Conservation (phyloP, 2,113 vertebrate genomes). For the Chaenocephalus aceratus region DNA sequence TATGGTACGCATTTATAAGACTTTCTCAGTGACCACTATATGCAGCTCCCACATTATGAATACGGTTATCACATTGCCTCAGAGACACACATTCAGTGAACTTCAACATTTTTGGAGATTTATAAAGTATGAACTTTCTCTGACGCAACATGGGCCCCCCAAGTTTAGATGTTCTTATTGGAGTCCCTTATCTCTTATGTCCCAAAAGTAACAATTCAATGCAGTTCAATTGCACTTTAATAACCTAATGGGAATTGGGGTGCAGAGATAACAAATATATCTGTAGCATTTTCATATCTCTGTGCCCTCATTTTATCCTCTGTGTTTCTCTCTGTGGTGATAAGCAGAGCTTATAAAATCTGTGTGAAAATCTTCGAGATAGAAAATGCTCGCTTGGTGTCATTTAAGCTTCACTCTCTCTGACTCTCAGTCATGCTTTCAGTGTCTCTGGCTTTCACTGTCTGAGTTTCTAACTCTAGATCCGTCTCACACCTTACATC, state of each 20-base stretch:
- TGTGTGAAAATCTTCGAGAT: constrained; percentile 58
- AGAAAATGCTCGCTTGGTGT: constrained; percentile 54
- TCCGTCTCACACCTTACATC: constrained; percentile 58
- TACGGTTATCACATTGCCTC: neutral
- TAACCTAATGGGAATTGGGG: constrained; percentile 47
- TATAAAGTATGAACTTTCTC: constrained; percentile 29
- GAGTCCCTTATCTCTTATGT: constrained; percentile 37
- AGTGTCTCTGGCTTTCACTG: constrained; percentile 42
- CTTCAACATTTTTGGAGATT: constrained; percentile 10
- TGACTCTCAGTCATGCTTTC: constrained; percentile 55
- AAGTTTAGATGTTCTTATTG: constrained; percentile 36
- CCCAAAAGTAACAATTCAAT: constrained; percentile 47
- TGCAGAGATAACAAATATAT: constrained; percentile 54
- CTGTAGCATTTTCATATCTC: constrained; percentile 52
- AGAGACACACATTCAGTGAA: constrained; percentile 7
- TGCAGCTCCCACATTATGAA: neutral
- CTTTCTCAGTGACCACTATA: neutral
- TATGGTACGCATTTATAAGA: neutral
- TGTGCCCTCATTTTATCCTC: constrained; percentile 47
- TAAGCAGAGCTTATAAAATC: constrained; percentile 65
- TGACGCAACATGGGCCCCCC: constrained; percentile 24
- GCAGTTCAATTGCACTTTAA: constrained; percentile 48
- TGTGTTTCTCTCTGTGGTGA: constrained; percentile 54
- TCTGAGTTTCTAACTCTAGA: constrained; percentile 48
- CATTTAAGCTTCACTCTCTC: constrained; percentile 54